Percentiles rank a stretch among this genome's conserved stretches.
phyloP scores from a whole-genome alignment of 2,113 vertebrate species.

The Mystacornis crossleyi region DNA sequence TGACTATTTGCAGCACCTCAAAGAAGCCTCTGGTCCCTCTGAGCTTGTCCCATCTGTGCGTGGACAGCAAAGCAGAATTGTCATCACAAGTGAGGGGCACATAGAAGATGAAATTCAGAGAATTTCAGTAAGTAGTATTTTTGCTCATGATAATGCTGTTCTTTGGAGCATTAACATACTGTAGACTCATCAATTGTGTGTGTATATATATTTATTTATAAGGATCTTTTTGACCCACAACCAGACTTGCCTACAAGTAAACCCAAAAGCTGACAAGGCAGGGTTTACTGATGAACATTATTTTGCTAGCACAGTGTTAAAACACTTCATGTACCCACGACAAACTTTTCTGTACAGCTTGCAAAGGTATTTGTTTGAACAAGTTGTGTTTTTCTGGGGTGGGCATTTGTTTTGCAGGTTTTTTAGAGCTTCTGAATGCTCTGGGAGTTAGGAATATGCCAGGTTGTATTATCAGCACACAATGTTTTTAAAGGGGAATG shows the following conservation, averaged over 20 bases:
- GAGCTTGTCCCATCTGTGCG: constrained; percentile 81
- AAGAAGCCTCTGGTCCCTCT: constrained; percentile 73
- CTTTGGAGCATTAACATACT: background rate
- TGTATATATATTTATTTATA: background rate
- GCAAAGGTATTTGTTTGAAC: background rate
- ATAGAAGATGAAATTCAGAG: constrained; percentile 56
- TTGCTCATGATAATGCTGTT: background rate
- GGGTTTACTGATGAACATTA: background rate
- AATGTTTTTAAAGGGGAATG: background rate
- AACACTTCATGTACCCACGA: background rate
- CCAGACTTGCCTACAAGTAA: background rate
- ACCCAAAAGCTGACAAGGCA: background rate
- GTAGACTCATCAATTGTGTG: background rate
- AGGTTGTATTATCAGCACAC: background rate
- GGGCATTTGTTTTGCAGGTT: background rate
- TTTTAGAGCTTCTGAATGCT: background rate
- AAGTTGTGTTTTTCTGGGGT: background rate
- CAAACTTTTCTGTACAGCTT: background rate
- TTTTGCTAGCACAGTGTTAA: background rate
- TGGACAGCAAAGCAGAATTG: background rate
- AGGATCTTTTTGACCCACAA: background rate
- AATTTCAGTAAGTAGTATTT: constrained; percentile 72
- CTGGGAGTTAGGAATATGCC: background rate
- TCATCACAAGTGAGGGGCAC: constrained; percentile 44
- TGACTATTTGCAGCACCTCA: constrained; percentile 95